Conservation (phyloP, 2,888 invertebrate species). For the Drosophila diplacantha region DNA sequence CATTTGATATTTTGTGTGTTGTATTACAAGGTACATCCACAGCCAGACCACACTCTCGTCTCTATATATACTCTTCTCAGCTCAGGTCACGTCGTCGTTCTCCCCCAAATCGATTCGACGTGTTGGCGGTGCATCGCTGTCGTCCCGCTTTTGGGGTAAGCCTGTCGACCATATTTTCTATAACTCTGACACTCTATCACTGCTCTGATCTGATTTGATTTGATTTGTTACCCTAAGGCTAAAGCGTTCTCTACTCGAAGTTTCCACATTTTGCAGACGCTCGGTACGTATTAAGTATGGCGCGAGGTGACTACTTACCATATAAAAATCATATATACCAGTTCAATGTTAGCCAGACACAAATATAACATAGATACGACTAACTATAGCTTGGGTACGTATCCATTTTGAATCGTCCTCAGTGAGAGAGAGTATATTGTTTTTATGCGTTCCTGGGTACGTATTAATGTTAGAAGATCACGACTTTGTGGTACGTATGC, state of each 20-base stretch:
- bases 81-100: slow-evolving; percentile 25
- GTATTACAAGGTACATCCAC: slow-evolving; percentile 22
- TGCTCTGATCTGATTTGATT: slow-evolving; percentile 41
- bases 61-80: slow-evolving; percentile 31
- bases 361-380: slow-evolving; percentile 29
- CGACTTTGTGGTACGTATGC: slow-evolving; percentile 37
- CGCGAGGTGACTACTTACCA: slow-evolving; percentile 26
- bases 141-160: slow-evolving; percentile 60
- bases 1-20: slow-evolving; percentile 27
- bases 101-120: slow-evolving; percentile 25
- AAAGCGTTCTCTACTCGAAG: slow-evolving; percentile 54
- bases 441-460: slow-evolving; percentile 35
- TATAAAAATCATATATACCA: slow-evolving; percentile 10
- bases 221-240: slow-evolving; percentile 43
- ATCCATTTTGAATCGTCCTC: slow-evolving; percentile 23
- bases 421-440: slow-evolving; percentile 11
- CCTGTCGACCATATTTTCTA: slow-evolving; percentile 35
- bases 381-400: slow-evolving; percentile 41
- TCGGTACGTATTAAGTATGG: slow-evolving; percentile 62
- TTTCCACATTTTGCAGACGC: slow-evolving; percentile 58
- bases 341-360: slow-evolving; percentile 27
- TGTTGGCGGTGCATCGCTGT: slow-evolving; percentile 36
- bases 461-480: slow-evolving; percentile 38
- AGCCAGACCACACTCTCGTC: slow-evolving; percentile 13
- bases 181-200: slow-evolving; percentile 40